Evolutionary conservation across 2,888 invertebrate genomes (phyloP).

Genomic region (Apamea epomidion): DNA sequence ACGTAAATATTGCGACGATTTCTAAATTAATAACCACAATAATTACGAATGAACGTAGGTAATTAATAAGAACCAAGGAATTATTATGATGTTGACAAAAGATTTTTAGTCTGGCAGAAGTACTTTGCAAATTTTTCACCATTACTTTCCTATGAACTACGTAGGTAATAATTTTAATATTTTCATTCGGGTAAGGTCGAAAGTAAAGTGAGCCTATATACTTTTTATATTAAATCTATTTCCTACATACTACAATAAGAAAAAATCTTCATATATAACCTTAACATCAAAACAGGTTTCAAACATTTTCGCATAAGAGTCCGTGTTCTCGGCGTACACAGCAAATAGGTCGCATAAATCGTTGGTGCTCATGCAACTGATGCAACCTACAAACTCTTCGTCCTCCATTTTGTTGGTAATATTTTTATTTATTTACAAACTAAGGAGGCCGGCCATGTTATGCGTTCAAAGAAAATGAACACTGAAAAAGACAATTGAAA

Average conservation of each 20-base stretch:
- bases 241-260: constrained; percentile 27
- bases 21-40: not conserved
- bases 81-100: not conserved
- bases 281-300: constrained; percentile 86
- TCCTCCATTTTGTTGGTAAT: constrained; percentile 78
- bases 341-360: constrained; percentile 89
- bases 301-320: constrained; percentile 86
- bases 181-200: constrained; percentile 2
- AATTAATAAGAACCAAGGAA: not conserved
- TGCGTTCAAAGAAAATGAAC: constrained; percentile 31
- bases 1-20: not conserved
- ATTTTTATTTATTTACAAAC: constrained; percentile 65
- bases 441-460: constrained; percentile 71
- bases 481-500: constrained; percentile 62
- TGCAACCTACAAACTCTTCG: constrained; percentile 88
- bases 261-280: constrained; percentile 72
- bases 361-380: constrained; percentile 86
- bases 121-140: not conserved
- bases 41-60: not conserved
- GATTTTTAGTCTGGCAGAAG: not conserved
- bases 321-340: constrained; percentile 83
- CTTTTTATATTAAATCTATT: constrained; percentile 62
- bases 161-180: not conserved
- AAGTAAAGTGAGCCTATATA: constrained; percentile 22
- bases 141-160: not conserved